Base-by-base conservation (phyloP, 1,140 invertebrate species). In the Atopsyche davidsoni region DNA sequence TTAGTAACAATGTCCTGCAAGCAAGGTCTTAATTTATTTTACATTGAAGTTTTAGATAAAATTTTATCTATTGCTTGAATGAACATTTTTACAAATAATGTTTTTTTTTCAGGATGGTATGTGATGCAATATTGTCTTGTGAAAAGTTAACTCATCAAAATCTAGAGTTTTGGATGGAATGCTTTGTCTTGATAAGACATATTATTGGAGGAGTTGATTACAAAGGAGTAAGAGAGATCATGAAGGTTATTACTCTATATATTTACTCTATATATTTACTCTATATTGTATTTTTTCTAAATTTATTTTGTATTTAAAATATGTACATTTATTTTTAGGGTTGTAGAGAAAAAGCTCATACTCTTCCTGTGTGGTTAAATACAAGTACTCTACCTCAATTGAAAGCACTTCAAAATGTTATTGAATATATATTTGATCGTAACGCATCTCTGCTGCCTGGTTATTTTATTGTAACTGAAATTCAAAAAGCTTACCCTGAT, bases 381-480 rank as follows among this genome's bases (percentile, higher is more conserved):
- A 79, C 84, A n/a, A 83, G 83, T 28, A 79, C 87, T 22, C 75
- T 87, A 61, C 85, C 85, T 4, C 89, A 92, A 69, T 70, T 92
- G 23, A 81, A 84, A 62, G 85, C 82, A n/a, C 68, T 93, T 11
- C 79, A 87, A 60, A 80, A 81, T 63, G 80, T 96, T 2, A 79
- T 96, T 39, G 80, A 86, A 59, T 85, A 88, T 58, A 95, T 97
- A 59, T 90, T 97, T 72, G 89, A 97, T 65, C 76, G 94, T 21
- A 91, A 94, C 72, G 85, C 87, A 3, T 94, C 91, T 62, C 71
- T 98, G 7, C 70, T 97, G 32, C 95, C 95, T 10, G 89, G 87
- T 14, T 96, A 96, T 68, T 89, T 98, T 56, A 89, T 96, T 53
- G 86, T 95, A 0, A 96, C 93, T 70, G 93, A 97, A 74, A 85